Evolutionary conservation across 2,888 invertebrate species (phyloP).

Genomic region (Balanococcus diminutus): DNA sequence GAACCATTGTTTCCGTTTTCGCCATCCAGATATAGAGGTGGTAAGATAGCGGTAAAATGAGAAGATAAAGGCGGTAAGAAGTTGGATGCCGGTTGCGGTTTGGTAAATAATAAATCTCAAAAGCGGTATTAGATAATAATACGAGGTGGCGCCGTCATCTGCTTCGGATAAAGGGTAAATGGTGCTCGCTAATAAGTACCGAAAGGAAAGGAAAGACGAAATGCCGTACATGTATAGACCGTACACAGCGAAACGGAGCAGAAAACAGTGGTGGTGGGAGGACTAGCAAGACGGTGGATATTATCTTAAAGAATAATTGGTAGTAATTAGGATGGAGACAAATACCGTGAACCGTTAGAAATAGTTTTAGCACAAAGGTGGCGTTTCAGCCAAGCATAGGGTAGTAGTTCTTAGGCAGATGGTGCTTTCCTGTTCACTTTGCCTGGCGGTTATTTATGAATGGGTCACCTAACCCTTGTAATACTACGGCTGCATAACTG

Average conservation of each 20-base stretch:
- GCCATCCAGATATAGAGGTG: conserved; percentile 29
- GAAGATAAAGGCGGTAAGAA: conserved; percentile 37
- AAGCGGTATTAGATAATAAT: conserved; percentile 54
- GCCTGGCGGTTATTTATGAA: conserved; percentile 55
- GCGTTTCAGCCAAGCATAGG: conserved; percentile 44
- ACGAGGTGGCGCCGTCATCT: conserved; percentile 53
- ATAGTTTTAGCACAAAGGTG: conserved; percentile 54
- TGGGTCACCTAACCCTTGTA: conserved; percentile 56
- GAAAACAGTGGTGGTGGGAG: conserved; percentile 9
- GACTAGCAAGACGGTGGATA: conserved; percentile 50
- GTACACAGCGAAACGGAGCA: neutral
- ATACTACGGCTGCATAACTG: conserved; percentile 56
- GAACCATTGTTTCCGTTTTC: conserved; percentile 46
- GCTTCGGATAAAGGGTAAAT: conserved; percentile 51
- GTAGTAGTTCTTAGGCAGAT: conserved; percentile 52
- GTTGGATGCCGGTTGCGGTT: conserved; percentile 51
- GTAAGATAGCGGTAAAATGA: conserved; percentile 47
- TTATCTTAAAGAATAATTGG: conserved; percentile 56
- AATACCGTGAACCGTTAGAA: conserved; percentile 54
- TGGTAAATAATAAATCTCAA: conserved; percentile 54
- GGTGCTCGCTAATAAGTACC: conserved; percentile 49
- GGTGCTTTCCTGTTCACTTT: conserved; percentile 51
- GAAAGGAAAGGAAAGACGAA: conserved; percentile 33
- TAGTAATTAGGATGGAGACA: conserved; percentile 55
- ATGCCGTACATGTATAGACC: conserved; percentile 18